A percentile compares a stretch with the other conserved stretches of the same genome.
These are phyloP conservation scores for Dasysyrphus albostriatus DNA, from an alignment of 2,888 invertebrate species.

Conservation along the genomic window DNA sequence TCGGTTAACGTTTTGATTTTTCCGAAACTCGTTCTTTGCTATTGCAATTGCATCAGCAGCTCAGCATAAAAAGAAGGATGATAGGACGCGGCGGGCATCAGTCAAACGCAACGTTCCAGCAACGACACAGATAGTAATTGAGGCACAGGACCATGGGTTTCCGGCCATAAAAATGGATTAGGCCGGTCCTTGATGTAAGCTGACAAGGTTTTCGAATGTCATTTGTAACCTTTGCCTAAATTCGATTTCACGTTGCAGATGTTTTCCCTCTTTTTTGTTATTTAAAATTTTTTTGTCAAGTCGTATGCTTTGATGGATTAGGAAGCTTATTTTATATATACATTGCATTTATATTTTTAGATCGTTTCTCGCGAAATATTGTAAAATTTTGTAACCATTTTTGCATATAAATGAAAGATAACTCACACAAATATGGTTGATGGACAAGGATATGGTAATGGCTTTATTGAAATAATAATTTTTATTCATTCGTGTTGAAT, in stretches of 20 bases:
- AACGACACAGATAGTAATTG: slow-evolving; percentile 40
- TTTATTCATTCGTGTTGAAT: too few relatives aligned
- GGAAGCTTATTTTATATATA: background rate
- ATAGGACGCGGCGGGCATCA: background rate
- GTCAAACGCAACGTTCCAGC: slow-evolving; percentile 18
- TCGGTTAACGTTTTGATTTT: slow-evolving; percentile 60
- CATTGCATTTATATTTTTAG: background rate
- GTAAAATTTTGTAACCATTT: too few relatives aligned
- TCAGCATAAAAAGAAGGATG: background rate
- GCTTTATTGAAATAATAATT: too few relatives aligned
- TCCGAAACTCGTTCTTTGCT: slow-evolving; percentile 4
- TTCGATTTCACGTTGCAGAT: slow-evolving; percentile 1
- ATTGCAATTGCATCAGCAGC: background rate
- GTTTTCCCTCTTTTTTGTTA: background rate
- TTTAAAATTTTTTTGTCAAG: background rate
- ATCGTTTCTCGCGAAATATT: too few relatives aligned
- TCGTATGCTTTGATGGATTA: slow-evolving; percentile 5
- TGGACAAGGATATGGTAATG: too few relatives aligned
- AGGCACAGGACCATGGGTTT: slow-evolving; percentile 17
- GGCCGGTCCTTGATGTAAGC: slow-evolving; percentile 50
- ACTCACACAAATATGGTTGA: too few relatives aligned
- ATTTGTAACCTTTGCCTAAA: slow-evolving; percentile 23
- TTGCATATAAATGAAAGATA: too few relatives aligned
- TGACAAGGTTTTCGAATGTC: slow-evolving; percentile 25
- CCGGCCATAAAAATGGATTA: slow-evolving; percentile 57